A percentile compares a stretch with the other conserved stretches of the same genome.
Evolutionary conservation across 2,888 invertebrate species (phyloP).

Genomic region (Drosophila rellima): DNA sequence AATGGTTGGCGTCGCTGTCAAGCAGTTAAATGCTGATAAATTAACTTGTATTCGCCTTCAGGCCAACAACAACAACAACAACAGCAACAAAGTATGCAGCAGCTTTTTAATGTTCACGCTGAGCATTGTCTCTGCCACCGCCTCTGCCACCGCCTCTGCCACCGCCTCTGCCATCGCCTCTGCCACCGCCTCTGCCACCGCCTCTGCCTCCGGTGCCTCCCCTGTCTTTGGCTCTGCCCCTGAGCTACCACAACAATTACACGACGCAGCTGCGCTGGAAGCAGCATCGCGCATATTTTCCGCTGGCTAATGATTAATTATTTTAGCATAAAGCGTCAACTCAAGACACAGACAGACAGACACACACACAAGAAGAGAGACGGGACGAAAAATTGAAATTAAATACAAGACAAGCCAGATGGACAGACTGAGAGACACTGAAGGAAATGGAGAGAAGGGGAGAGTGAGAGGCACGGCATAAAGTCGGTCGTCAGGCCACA

Average conservation of each 20-base stretch:
- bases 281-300: conserved; percentile 72
- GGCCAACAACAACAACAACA: conserved; percentile 12
- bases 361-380: conserved; percentile 17
- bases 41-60: conserved; percentile 68
- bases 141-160: neutral
- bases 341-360: conserved; percentile 64
- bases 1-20: conserved; percentile 58
- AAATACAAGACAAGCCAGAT: conserved; percentile 69
- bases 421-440: conserved; percentile 33
- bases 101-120: conserved; percentile 59
- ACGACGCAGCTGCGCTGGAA: conserved; percentile 65
- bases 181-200: neutral
- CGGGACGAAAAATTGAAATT: conserved; percentile 66
- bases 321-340: conserved; percentile 82
- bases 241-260: conserved; percentile 72
- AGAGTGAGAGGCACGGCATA: conserved; percentile 7
- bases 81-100: conserved; percentile 47
- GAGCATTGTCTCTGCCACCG: conserved; percentile 16
- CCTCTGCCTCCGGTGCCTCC: conserved; percentile 1
- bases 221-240: too few relatives aligned
- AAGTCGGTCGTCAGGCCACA: conserved; percentile 47
- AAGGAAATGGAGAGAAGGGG: neutral
- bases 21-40: conserved; percentile 81
- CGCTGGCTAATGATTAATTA: conserved; percentile 80
- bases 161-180: too few relatives aligned